Evolutionary conservation across 2,113 vertebrate species (phyloP).

Genomic region (Cyphomyrus plagiostoma): DNA sequence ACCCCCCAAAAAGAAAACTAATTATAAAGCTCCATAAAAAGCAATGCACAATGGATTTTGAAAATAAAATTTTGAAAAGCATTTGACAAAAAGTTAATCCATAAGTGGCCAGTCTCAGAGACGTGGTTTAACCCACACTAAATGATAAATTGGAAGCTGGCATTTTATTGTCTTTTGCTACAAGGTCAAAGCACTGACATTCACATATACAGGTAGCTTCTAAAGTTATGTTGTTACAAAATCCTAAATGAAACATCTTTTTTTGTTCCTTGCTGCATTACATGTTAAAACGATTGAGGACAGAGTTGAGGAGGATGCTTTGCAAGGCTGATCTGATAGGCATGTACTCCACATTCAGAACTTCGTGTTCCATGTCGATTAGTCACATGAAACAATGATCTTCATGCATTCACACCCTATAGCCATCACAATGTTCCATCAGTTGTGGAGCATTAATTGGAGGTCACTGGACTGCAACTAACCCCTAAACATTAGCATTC

Average conservation of each 20-base stretch:
- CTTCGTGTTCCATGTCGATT: neutral
- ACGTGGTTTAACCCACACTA: neutral
- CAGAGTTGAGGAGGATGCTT: neutral
- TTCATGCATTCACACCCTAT: constrained; percentile 4
- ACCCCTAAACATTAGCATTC: neutral
- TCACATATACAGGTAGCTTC: constrained; percentile 10
- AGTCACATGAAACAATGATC: neutral
- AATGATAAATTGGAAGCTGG: neutral
- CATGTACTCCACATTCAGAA: neutral
- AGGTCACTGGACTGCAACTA: constrained; percentile 8
- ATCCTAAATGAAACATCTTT: constrained; percentile 16
- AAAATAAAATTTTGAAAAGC: neutral
- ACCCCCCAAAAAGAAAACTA: neutral
- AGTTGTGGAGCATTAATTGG: neutral
- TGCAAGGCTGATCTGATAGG: neutral
- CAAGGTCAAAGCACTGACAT: constrained; percentile 12
- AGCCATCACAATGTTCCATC: neutral
- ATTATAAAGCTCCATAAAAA: constrained; percentile 9
- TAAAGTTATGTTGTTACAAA: constrained; percentile 4
- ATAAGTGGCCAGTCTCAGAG: neutral
- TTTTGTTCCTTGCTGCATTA: neutral
- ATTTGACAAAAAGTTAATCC: constrained; percentile 7
- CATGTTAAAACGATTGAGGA: constrained; percentile 2
- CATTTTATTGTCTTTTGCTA: neutral
- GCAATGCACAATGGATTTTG: constrained; percentile 11